Base-by-base conservation (phyloP, 2,113 vertebrate species). In the Herpailurus yagouaroundi region DNA sequence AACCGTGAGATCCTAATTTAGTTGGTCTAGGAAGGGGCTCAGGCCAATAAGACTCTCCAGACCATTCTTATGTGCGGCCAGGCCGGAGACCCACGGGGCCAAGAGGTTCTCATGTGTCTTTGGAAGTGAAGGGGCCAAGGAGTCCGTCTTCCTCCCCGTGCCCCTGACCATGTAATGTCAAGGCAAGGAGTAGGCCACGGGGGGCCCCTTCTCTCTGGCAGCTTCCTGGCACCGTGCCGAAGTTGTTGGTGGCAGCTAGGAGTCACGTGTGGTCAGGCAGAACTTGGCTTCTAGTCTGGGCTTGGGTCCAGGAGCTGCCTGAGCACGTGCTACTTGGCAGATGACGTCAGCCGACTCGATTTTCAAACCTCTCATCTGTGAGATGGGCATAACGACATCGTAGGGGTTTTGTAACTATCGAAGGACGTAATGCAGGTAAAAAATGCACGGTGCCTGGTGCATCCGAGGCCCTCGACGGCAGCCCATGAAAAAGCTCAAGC, bases 291-390 rank as follows among this genome's bases (percentile, higher is more conserved):
- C 48, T 68, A 89, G 29, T 41, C 52, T 52, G 50, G 36, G 12
- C 45, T 87, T 36, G 18, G 64, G 71, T 89, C 91, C 83, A 64
- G 91, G 77, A 50, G 84, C 18, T 85, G 69, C 55, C 77, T 74
- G 60, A 87, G 27, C 12, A 6, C 41, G 52, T 25, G 45, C 60
- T 41, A 11, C 25, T 79, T 71, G 81, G 10, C 60, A 74, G 64
- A 48, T 76, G 90, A 76, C 5, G 27, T 94, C 48, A 50, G 73
- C 55, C 41, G 3, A 48, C 74, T 69, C 27, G 57, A 86, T 19
- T 80, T 87, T 23, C 85, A 50, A 92, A 77, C 31, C 48, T 29
- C 38, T 95, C 23, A 8, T n/a, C 79, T 38, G 55, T 66, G 89
- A 95, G 80, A 73, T 45, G 76, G 73, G 18, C 33, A 33, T 48